These are phyloP conservation scores for Cynocephalus volans DNA, from an alignment of 2,113 vertebrate species.

Conservation along the genomic window DNA sequence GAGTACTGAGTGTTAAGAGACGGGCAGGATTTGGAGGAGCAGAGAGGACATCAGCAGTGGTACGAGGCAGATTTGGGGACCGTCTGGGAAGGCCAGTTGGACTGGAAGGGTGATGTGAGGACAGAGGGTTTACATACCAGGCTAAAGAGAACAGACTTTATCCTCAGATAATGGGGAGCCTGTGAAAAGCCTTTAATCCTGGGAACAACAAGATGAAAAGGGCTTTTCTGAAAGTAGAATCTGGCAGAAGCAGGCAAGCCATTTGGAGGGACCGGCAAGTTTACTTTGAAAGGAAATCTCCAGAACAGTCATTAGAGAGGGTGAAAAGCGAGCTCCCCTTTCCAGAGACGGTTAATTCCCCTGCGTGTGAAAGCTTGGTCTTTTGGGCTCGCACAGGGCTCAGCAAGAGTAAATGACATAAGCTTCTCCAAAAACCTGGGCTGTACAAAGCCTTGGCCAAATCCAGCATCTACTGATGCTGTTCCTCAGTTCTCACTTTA, in stretches of 20 bases:
- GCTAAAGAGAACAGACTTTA: no score
- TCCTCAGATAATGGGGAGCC: no score
- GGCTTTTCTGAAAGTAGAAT: no score
- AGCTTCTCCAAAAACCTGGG: neutral
- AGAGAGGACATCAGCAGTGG: neutral
- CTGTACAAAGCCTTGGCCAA: neutral
- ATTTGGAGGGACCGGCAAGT: neutral
- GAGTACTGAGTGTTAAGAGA: neutral
- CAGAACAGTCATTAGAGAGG: neutral
- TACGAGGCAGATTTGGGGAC: neutral
- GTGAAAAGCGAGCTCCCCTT: neutral
- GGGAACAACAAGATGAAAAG: no score
- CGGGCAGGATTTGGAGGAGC: neutral
- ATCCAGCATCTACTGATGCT: neutral
- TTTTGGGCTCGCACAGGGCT: neutral
- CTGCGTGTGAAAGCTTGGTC: neutral
- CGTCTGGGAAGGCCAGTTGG: no score
- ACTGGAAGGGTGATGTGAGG: no score
- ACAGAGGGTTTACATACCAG: no score
- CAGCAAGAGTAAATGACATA: neutral
- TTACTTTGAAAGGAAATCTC: neutral
- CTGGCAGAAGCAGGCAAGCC: neutral
- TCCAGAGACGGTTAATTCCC: no score
- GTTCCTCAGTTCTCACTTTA: neutral
- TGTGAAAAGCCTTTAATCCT: no score